Base-by-base conservation (phyloP, 35 echinoderm and acorn worm genomes). In the Amphiura filiformis region DNA sequence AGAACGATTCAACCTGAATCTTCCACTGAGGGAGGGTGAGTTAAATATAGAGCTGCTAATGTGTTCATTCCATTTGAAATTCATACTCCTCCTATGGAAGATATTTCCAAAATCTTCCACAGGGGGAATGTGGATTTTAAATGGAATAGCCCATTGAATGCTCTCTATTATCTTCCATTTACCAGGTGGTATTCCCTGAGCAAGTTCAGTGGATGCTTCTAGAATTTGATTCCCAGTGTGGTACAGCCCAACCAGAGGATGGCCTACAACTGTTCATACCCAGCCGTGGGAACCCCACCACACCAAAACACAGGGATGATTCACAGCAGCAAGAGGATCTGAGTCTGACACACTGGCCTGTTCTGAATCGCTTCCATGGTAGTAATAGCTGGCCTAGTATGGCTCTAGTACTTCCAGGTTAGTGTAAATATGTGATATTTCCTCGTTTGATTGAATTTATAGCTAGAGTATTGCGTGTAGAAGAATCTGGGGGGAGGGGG, bases 141-240 rank as follows among this genome's bases (percentile, higher is more conserved):
- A n/a, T n/a, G n/a, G n/a, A n/a, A n/a, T n/a, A n/a, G n/a, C n/a
- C n/a, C n/a, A n/a, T n/a, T n/a, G n/a, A n/a, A n/a, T n/a, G n/a
- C n/a, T n/a, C n/a, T n/a, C n/a, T n/a, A n/a, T n/a, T n/a, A n/a
- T n/a, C n/a, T n/a, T n/a, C n/a, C n/a, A n/a, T 47, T 47, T 47
- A 17, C 5, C 23, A 99, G 96, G 96, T 99, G 56, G 78, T 39
- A 47, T 99, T 94, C 70, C 96, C 96, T 28, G 87, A 94, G 17
- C 87, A 64, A 80, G 96, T 99, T 14, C 89, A 99, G 78, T 99
- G 96, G 96, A 92, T 99, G 89, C 42, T 88, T 1, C 90, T 99
- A 22, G 93, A 99, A 76, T 99, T 99, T 94, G 96, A 94, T 88
- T 81, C 87, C 22, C 87, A 94, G 87, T 99, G 96, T 88, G 96